Conservation (phyloP, 2,113 vertebrate genomes). For the Aphelocoma coerulescens region DNA sequence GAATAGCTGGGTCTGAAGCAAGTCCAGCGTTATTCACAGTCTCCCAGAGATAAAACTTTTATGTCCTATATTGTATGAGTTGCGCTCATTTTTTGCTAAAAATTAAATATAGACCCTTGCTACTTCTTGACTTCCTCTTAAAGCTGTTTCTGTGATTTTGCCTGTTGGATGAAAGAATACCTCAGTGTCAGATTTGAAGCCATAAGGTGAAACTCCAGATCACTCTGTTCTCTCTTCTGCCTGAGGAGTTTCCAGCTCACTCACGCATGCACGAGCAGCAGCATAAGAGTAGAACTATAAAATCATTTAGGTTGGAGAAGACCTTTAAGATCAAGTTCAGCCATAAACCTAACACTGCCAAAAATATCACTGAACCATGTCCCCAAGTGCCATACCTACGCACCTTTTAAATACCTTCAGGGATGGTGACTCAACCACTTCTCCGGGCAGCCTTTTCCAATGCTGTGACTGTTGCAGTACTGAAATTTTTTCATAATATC, state of each 20-base stretch:
- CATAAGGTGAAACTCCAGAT: neutral
- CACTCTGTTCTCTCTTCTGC: neutral
- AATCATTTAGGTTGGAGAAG: neutral
- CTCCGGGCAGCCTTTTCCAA: neutral
- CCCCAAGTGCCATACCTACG: accelerated
- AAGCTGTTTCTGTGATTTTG: neutral
- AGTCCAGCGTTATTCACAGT: neutral
- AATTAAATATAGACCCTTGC: neutral
- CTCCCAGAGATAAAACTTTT: neutral
- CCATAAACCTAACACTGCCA: neutral
- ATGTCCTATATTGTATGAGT: neutral
- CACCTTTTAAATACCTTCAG: neutral
- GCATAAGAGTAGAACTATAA: neutral
- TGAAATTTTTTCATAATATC: neutral
- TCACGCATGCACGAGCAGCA: neutral
- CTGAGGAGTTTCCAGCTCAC: neutral
- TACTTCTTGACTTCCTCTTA: neutral
- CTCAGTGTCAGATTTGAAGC: neutral
- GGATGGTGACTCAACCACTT: neutral
- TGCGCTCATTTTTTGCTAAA: neutral
- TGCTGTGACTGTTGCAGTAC: neutral
- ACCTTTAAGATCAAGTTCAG: neutral
- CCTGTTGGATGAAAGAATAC: neutral
- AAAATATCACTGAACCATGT: neutral
- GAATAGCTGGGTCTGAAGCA: neutral